Percentiles rank a stretch among this genome's conserved stretches.
These are phyloP conservation scores for Novumbra hubbsi DNA, from an alignment of 2,797 vertebrate genomes.

Conservation along the genomic window DNA sequence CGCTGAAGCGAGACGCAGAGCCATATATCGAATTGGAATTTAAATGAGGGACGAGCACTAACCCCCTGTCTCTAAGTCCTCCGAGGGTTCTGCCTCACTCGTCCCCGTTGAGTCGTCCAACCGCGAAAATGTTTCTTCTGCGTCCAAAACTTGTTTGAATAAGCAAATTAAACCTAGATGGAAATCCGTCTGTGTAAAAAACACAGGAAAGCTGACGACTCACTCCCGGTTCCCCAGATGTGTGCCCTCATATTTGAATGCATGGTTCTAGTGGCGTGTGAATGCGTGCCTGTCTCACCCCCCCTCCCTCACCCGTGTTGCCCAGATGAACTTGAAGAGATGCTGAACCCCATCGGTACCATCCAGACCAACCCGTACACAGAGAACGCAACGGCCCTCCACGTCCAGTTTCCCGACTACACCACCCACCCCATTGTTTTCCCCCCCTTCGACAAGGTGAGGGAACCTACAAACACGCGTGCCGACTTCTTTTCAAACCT, in stretches of 20 bases:
- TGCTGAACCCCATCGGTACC: slow-evolving; percentile 98
- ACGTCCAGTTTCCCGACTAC: slow-evolving; percentile 89
- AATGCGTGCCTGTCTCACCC: slow-evolving; percentile 1
- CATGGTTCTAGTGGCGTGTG: neutral
- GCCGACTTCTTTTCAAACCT: neutral
- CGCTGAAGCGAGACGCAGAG: neutral
- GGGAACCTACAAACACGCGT: slow-evolving; percentile 15
- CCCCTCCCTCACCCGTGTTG: slow-evolving; percentile 14
- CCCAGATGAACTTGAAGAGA: slow-evolving; percentile 98
- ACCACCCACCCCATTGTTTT: slow-evolving; percentile 82
- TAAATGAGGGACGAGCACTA: too few relatives aligned
- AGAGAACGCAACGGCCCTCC: slow-evolving; percentile 92
- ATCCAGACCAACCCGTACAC: slow-evolving; percentile 95
- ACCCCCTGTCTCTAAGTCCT: too few relatives aligned
- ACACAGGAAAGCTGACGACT: too few relatives aligned
- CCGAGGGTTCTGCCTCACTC: too few relatives aligned
- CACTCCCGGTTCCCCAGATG: too few relatives aligned
- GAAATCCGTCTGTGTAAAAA: too few relatives aligned
- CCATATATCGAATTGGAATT: neutral
- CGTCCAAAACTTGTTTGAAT: too few relatives aligned
- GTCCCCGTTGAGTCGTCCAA: too few relatives aligned
- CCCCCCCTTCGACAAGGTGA: slow-evolving; percentile 96
- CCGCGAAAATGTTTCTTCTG: too few relatives aligned
- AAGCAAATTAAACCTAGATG: too few relatives aligned
- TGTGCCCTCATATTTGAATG: neutral